A percentile compares a stretch with the other conserved stretches of the same genome.
Evolutionary conservation across 1,140 invertebrate species (phyloP).

Genomic region (Anadara kagoshimensis): DNA sequence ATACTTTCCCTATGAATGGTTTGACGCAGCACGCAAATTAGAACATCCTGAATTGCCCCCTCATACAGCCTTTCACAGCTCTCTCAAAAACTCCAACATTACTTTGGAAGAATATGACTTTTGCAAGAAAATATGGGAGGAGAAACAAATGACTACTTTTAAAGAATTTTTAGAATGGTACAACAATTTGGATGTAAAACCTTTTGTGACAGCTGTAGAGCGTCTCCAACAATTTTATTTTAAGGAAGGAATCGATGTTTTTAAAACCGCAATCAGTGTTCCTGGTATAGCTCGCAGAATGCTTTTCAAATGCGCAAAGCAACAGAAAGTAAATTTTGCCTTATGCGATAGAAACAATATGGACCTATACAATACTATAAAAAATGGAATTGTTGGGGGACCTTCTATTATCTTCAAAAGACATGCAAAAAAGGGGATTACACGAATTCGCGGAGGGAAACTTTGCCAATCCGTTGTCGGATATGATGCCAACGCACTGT

Average conservation of each 20-base stretch:
- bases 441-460: not conserved
- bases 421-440: too few species aligned
- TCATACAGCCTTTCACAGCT: constrained; percentile 18
- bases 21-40: constrained; percentile 22
- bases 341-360: too few species aligned
- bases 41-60: constrained; percentile 21
- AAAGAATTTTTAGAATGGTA: constrained; percentile 31
- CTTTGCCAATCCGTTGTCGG: constrained; percentile 23
- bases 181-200: constrained; percentile 41
- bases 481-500: constrained; percentile 41
- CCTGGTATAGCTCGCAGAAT: constrained; percentile 32
- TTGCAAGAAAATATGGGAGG: constrained; percentile 32
- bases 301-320: not conserved
- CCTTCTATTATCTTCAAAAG: too few species aligned
- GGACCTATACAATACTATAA: too few species aligned
- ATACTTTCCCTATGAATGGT: constrained; percentile 41
- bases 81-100: constrained; percentile 22
- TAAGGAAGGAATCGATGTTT: constrained; percentile 30
- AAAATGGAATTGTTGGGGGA: too few species aligned
- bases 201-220: constrained; percentile 22
- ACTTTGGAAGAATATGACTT: constrained; percentile 14
- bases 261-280: constrained; percentile 37
- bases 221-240: constrained; percentile 31
- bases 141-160: constrained; percentile 36
- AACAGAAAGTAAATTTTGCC: too few species aligned